phyloP scores from a whole-genome alignment of 2,113 vertebrate species.

The Caloenas nicobarica region DNA sequence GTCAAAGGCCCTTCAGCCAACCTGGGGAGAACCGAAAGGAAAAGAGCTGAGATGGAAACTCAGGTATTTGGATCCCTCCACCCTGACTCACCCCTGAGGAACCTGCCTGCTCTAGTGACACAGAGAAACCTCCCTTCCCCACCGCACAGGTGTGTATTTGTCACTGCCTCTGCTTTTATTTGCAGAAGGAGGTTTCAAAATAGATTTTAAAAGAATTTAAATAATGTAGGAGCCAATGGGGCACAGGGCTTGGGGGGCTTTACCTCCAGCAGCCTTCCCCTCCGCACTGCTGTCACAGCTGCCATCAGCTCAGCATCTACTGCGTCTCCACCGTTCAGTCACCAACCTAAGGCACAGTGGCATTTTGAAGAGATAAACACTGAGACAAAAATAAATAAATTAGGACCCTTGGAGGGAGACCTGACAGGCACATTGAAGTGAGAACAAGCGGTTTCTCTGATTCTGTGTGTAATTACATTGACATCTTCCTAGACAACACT shows the following conservation, averaged over 20 bases:
- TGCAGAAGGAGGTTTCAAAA: not conserved
- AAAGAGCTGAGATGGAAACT: not conserved
- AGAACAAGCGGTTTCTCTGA: not conserved
- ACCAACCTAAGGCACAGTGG: not conserved
- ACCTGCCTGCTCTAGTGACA: not conserved
- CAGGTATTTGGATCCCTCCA: not conserved
- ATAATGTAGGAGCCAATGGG: not conserved
- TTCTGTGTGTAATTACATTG: conserved; percentile 34
- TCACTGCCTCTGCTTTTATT: not conserved
- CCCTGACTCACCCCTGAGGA: not conserved
- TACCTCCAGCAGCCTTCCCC: not conserved
- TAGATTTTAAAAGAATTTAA: not conserved
- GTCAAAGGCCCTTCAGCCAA: not conserved
- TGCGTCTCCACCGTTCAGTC: not conserved
- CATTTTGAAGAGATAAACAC: conserved; percentile 13
- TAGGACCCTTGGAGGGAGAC: not conserved
- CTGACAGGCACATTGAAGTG: conserved; percentile 31
- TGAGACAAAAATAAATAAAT: conserved; percentile 41
- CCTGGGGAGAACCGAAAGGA: not conserved
- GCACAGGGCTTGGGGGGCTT: not conserved
- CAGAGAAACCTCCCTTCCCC: not conserved
- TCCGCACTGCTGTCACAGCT: not conserved
- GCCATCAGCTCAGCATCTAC: not conserved
- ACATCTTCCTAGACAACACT: conserved; percentile 3
- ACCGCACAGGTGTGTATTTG: not conserved